Evolutionary conservation across 2,797 vertebrate genomes (phyloP), one percentile per base, ranked within the genome.

Genomic region (Poeciliopsis presidionis): DNA sequence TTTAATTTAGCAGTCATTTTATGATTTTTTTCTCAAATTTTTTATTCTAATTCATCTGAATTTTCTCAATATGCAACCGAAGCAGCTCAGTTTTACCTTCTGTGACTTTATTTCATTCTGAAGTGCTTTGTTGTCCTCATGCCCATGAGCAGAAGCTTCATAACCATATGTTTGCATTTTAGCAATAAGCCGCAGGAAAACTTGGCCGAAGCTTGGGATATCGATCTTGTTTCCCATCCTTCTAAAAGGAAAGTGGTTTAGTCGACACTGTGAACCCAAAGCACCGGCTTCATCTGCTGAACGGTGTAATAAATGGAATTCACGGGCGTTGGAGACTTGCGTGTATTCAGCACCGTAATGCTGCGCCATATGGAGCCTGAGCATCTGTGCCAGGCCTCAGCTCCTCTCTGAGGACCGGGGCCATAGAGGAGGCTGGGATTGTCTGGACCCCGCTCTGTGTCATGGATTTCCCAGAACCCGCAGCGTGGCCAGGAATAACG

Each of bases 391-490:
- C 45, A 2, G 49, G 53, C 63, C 71, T 57, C 72, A 77, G 75
- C 22, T 5, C 14, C 53, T 79, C 77, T 75, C 39, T 41, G 41
- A 18, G 13, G 2, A 51, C 53, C 43, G 14, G 65, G 14, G 9
- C 11, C 4, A 4, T 25, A 12, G 53, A 25, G 45, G 79, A 84
- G 79, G 76, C 76, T 57, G 25, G n/a, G 43, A 76, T 5, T 43
- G 81, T 79, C 82, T 75, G 81, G 47, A 55, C 71, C 33, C 39
- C 28, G 70, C 76, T 0, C 7, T 7, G 18, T 33, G 2, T 55
- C 86, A 89, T 90, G 76, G 91, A 93, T 90, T 88, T 85, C 71
- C 59, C 14, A 36, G 30, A 84, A 73, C 73, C 81, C 49, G 67
- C 83, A 28, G 88, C 75, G 12, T 86, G 82, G 86, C 65, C 45